Base-by-base conservation (phyloP, 2,797 vertebrate species). In the Aplochiton taeniatus region DNA sequence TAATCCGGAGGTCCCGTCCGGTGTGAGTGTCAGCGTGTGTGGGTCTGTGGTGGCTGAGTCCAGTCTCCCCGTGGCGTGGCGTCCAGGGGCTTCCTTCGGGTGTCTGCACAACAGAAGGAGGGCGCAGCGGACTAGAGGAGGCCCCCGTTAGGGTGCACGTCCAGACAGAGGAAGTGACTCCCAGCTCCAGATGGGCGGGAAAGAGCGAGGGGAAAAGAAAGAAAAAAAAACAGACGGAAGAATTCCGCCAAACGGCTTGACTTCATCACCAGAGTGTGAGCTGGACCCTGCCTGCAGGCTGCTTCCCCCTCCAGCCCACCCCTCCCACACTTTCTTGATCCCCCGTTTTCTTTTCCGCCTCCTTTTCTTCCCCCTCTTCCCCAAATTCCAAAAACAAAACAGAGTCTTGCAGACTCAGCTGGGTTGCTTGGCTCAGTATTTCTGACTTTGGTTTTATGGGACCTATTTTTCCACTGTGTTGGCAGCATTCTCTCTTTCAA, bases 191-290 rank as follows among this genome's bases (percentile, higher is more conserved):
- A 91, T 88, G 76, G 58, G 58, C 61, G 46, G 17, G 17, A n/a
- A 53, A 42, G 31, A 20, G 54, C 31, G 44, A 65, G 46, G 49
- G 19, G 17, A 4, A 68, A 59, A 44, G 58, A 48, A 45, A 58
- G 19, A 16, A 48, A 49, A 31, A 9, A 8, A 50, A 46, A 4
- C 51, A 44, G 87, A 82, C 76, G 74, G 16, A 87, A 87, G 82
- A 87, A 89, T 90, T 90, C 86, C 86, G 89, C 77, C 57, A 50
- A 87, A 87, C 86, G 85, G 85, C 86, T 91, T 83, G 82, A 86
- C 88, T 84, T 83, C 78, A 84, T 77, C 79, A 77, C 75, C 83
- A 68, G 71, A 75, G 87, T 81, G 89, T 87, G 81, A 76, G 44
- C 53, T 17, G 61, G 61, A 44, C 51, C 19, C 69, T 47, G 17